Evolutionary conservation across 2,888 invertebrate species (phyloP).

Genomic region (Eilema griseolum): DNA sequence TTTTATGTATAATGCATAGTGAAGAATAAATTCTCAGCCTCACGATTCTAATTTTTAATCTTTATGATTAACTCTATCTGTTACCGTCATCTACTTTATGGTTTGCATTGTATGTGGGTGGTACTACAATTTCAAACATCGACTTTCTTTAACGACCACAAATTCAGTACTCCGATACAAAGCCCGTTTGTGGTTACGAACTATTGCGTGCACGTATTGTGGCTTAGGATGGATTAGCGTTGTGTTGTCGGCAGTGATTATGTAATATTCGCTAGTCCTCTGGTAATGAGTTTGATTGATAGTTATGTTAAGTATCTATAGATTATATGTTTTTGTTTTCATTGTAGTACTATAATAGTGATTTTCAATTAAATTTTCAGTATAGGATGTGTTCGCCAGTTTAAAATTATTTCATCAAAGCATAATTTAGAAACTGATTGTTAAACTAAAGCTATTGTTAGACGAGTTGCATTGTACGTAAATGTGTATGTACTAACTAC

Average conservation of each 20-base stretch:
- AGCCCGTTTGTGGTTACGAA: slow-evolving; percentile 42
- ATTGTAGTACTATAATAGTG: background rate
- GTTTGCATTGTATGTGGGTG: slow-evolving; percentile 27
- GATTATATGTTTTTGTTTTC: background rate
- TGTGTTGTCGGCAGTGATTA: slow-evolving; percentile 38
- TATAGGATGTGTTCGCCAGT: background rate
- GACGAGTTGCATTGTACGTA: too few relatives aligned
- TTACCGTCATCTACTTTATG: background rate
- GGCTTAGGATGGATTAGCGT: slow-evolving; percentile 42
- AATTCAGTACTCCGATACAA: slow-evolving; percentile 46
- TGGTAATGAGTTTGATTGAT: background rate
- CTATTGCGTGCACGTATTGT: slow-evolving; percentile 45
- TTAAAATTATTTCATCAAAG: too few relatives aligned
- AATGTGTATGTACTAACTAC: too few relatives aligned
- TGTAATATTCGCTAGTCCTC: slow-evolving; percentile 27
- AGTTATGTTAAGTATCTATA: background rate
- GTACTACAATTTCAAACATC: slow-evolving; percentile 33
- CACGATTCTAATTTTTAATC: background rate
- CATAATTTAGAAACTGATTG: too few relatives aligned
- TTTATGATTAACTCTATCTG: too few relatives aligned
- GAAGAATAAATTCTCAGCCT: background rate
- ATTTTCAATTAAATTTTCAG: background rate
- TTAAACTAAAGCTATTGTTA: too few relatives aligned
- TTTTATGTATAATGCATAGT: background rate
- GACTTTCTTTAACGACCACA: slow-evolving; percentile 34